phyloP scores from a whole-genome alignment of 2,797 vertebrate species.

The Jordanella pulchra region DNA sequence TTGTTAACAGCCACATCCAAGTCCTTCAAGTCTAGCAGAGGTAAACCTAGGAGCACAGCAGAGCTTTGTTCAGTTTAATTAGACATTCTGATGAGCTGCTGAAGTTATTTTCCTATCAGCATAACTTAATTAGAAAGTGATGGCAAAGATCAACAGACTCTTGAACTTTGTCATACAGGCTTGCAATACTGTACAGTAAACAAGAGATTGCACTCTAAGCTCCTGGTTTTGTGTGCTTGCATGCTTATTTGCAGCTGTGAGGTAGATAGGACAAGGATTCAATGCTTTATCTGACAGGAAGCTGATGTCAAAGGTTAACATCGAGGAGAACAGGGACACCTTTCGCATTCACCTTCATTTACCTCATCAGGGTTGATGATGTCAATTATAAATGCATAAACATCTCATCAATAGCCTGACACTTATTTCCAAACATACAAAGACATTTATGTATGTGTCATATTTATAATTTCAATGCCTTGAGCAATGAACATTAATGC shows the following conservation, averaged over 20 bases:
- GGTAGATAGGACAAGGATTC: constrained; percentile 18
- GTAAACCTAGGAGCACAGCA: constrained; percentile 1
- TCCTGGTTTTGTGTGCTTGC: background rate
- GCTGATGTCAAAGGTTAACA: constrained; percentile 28
- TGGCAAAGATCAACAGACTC: constrained; percentile 12
- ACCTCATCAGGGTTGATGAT: constrained; percentile 5
- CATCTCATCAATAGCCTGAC: background rate
- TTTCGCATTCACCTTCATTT: constrained; percentile 31
- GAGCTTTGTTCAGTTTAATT: constrained; percentile 22
- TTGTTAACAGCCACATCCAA: background rate
- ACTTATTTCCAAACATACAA: background rate
- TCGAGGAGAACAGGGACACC: constrained; percentile 14
- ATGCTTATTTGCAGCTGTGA: background rate
- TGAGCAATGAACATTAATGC: background rate
- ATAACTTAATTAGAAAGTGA: constrained; percentile 4
- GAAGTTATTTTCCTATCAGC: constrained; percentile 17
- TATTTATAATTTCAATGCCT: background rate
- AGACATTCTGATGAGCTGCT: constrained; percentile 11
- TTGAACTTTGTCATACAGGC: constrained; percentile 8
- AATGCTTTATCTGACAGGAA: constrained; percentile 24
- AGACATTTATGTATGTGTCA: background rate
- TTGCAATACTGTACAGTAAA: constrained; percentile 11
- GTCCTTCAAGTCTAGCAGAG: background rate
- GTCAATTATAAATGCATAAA: background rate
- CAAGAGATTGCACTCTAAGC: constrained; percentile 6